A percentile compares a stretch with the other conserved stretches of the same genome.
Conservation (phyloP, 2,797 vertebrate species). For the Falco rusticolus region DNA sequence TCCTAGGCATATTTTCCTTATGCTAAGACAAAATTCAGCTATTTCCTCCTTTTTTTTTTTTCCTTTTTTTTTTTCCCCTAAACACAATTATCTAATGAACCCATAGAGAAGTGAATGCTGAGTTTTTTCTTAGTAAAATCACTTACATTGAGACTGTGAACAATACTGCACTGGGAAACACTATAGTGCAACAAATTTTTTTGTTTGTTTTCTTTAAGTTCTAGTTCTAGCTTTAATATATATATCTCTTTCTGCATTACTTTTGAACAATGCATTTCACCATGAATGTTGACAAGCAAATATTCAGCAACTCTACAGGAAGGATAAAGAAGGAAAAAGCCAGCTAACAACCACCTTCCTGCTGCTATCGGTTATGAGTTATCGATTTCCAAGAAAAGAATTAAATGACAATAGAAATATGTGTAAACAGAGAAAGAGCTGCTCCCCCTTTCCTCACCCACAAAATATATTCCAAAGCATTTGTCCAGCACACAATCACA, state of each 20-base stretch:
- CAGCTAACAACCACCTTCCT: neutral
- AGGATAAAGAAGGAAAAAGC: neutral
- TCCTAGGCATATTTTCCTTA: neutral
- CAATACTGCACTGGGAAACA: neutral
- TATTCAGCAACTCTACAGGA: constrained; percentile 2
- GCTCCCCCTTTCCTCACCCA: neutral
- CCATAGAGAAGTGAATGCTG: neutral
- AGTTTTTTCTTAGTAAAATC: neutral
- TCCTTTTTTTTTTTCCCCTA: neutral
- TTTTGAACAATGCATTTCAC: constrained; percentile 18
- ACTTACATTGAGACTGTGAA: neutral
- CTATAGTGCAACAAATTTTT: neutral
- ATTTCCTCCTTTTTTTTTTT: neutral
- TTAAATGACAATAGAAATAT: constrained; percentile 2
- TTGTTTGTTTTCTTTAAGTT: neutral
- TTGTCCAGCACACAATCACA: neutral
- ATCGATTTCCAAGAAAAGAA: neutral
- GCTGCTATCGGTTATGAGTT: constrained; percentile 32
- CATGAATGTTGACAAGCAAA: constrained; percentile 19
- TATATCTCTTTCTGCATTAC: neutral
- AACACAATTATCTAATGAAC: neutral
- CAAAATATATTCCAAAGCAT: neutral
- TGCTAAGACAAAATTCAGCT: neutral
- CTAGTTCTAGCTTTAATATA: neutral
- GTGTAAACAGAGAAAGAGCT: neutral